Percentiles rank a stretch among this genome's conserved stretches.
Conservation (phyloP, 2,797 vertebrate genomes). For the Gallinago nigripennis region DNA sequence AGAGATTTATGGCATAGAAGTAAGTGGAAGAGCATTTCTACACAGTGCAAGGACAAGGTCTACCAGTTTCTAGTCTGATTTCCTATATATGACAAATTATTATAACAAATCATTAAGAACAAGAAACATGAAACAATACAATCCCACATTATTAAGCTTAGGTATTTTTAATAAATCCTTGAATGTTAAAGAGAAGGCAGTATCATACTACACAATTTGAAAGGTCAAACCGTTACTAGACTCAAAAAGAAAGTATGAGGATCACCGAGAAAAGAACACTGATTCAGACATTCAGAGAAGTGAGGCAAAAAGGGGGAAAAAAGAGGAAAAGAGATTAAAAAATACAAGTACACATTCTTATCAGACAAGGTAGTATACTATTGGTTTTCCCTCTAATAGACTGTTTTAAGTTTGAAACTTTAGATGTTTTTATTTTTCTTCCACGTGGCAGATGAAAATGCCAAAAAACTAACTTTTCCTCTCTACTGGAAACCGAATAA, state of each 20-base stretch:
- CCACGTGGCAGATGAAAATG: neutral
- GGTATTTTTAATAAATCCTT: neutral
- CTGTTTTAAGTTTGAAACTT: neutral
- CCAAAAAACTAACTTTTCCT: neutral
- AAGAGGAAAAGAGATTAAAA: neutral
- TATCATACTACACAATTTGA: neutral
- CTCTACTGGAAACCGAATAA: neutral
- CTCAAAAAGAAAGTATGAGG: neutral
- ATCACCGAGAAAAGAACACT: neutral
- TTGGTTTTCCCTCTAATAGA: neutral
- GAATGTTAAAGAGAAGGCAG: neutral
- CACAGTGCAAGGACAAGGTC: neutral
- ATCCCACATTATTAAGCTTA: neutral
- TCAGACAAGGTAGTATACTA: neutral
- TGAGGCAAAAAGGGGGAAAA: neutral
- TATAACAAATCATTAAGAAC: neutral
- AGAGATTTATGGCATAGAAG: neutral
- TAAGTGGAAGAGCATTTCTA: neutral
- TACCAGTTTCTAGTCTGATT: neutral
- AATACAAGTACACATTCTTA: fast-evolving
- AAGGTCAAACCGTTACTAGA: neutral
- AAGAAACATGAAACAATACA: neutral
- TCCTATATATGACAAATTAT: neutral
- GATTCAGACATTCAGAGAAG: neutral
- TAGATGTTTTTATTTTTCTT: neutral